Base-by-base conservation (phyloP, 2,888 invertebrate genomes). In the Tortricodes alternella region DNA sequence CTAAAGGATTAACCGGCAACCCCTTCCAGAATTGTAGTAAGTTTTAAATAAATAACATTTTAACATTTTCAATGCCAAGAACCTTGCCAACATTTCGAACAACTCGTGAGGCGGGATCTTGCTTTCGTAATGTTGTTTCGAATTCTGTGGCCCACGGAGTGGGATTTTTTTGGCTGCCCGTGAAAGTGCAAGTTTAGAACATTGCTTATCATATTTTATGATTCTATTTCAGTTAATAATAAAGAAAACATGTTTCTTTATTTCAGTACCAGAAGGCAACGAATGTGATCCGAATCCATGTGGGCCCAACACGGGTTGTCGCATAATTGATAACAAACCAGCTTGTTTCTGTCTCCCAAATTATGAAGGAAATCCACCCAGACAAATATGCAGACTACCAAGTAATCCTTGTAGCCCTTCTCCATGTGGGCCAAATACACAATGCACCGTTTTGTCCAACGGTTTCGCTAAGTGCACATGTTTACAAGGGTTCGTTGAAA, bases 391-490 rank as follows among this genome's bases (percentile, higher is more conserved):
- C 68, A 91, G 92, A 64, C 76, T 96, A 59, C 96, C 96, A 15
- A 92, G 92, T 58, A 95, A 95, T 73, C 96, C 96, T 3, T 97
- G 97, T 73, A 94, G 95, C 67, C 94, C 96, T 23, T 96, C 96
- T 9, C 96, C 96, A 0, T 97, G 97, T 76, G 97, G 97, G 9
- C 96, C 96, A 6, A 97, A 97, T 70, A 97, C 97, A 1, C 96
- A 96, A 78, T 97, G 97, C 71, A 92, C 95, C 1, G 90, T 95
- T 46, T 84, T 96, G 48, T 88, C 92, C 49, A 96, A 96, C 66
- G 96, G 96, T 49, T 95, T 96, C 75, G 94, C 97, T 0, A 96
- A 96, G 85, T 98, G 98, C 73, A 96, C 96, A 16, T 98, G 97
- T 73, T 83, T 96, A 56, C 92, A 94, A 39, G 96, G 96, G 13